phyloP scores from a whole-genome alignment of 2,113 vertebrate species.

The Antechinus stuartii region DNA sequence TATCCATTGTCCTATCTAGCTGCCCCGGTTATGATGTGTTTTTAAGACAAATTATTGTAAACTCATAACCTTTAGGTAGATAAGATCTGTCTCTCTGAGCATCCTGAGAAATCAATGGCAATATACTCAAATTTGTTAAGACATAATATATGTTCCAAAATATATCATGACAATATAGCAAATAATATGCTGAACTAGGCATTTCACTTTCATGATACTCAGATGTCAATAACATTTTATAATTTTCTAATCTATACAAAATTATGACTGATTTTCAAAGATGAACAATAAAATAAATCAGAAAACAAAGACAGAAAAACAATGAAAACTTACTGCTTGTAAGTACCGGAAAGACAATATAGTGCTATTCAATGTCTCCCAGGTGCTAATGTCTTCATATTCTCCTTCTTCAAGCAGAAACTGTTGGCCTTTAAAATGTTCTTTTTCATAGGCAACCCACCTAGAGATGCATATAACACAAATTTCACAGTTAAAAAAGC shows the following conservation, averaged over 20 bases:
- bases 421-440: conserved; percentile 89
- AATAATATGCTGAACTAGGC: neutral
- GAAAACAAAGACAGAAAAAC: conserved; percentile 10
- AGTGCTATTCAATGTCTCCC: conserved; percentile 75
- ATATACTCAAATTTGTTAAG: neutral
- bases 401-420: conserved; percentile 92
- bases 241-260: neutral
- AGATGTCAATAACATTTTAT: conserved; percentile 25
- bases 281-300: neutral
- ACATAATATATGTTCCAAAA: conserved; percentile 1
- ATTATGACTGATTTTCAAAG: conserved; percentile 3
- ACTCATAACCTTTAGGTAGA: neutral
- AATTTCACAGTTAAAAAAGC: conserved; percentile 50
- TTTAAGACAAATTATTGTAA: neutral
- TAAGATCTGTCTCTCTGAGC: neutral
- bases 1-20: too few relatives aligned
- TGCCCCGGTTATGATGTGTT: too few relatives aligned
- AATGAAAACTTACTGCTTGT: conserved; percentile 87
- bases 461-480: conserved; percentile 79
- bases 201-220: neutral
- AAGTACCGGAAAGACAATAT: conserved; percentile 89
- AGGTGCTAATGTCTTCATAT: conserved; percentile 83
- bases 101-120: neutral
- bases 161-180: conserved; percentile 16
- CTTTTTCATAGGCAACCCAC: conserved; percentile 91